Percentiles rank a stretch among this genome's conserved stretches.
These are phyloP conservation scores for Limnothrissa miodon DNA, from an alignment of 2,113 vertebrate species.

Conservation along the genomic window DNA sequence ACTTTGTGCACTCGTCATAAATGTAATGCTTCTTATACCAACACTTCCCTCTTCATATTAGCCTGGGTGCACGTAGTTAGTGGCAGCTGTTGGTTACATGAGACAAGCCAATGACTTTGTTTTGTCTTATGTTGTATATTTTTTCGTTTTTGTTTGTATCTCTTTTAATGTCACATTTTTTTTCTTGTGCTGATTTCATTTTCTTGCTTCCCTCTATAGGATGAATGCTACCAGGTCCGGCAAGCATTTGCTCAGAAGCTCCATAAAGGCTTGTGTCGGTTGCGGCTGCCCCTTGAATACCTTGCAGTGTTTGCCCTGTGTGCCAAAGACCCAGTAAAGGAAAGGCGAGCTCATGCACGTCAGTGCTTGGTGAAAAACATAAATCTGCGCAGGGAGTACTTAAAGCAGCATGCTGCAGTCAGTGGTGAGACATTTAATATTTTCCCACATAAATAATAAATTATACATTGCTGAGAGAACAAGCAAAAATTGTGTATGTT, in stretches of 20 bases:
- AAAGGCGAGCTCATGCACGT: conserved; percentile 92
- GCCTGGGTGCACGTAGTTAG: not conserved
- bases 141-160: not conserved
- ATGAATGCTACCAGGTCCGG: conserved; percentile 98
- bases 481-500: not conserved
- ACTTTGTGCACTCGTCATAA: conserved; percentile 94
- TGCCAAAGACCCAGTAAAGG: conserved; percentile 97
- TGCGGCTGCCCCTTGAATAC: conserved; percentile 94
- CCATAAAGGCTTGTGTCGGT: conserved; percentile 91
- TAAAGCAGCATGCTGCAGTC: conserved; percentile 96
- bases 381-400: conserved; percentile 93
- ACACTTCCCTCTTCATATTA: not conserved
- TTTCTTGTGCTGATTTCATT: not conserved
- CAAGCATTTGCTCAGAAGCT: conserved; percentile 98
- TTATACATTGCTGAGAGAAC: not conserved
- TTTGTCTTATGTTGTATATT: no score
- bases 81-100: not conserved
- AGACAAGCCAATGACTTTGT: not conserved
- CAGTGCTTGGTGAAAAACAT: conserved; percentile 98
- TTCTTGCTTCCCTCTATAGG: conserved; percentile 67
- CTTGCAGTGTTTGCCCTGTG: conserved; percentile 96
- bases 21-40: not conserved
- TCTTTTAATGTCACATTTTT: not conserved
- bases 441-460: not conserved
- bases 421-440: conserved; percentile 79